These are phyloP conservation scores for Melinaea marsaeus DNA, from an alignment of 2,888 invertebrate species.

Conservation along the genomic window DNA sequence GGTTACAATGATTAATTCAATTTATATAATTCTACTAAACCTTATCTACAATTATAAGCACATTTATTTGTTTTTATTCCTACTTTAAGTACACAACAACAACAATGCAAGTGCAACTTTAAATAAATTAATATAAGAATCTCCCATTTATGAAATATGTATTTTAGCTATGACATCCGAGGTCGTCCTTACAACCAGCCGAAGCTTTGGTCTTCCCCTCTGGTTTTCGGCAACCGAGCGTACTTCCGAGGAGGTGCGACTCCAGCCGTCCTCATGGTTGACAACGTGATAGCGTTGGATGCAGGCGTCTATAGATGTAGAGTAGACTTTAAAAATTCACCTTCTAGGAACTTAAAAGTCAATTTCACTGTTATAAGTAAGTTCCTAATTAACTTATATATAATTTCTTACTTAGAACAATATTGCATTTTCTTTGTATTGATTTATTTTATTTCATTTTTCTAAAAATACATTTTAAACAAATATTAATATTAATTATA, in stretches of 20 bases:
- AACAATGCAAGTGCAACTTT: no score
- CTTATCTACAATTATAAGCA: no score
- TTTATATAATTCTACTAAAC: no score
- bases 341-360: slow-evolving; percentile 92
- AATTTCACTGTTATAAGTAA: slow-evolving; percentile 94
- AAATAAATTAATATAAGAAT: no score
- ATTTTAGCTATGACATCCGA: slow-evolving; percentile 86
- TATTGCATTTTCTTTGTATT: no score
- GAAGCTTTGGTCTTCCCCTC: slow-evolving; percentile 89
- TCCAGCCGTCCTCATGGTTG: slow-evolving; percentile 87
- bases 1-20: no score
- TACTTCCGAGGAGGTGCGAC: slow-evolving; percentile 86
- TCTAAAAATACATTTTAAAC: no score
- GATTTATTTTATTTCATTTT: no score
- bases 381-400: slow-evolving; percentile 51
- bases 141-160: no score
- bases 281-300: slow-evolving; percentile 86
- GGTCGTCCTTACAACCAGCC: slow-evolving; percentile 85
- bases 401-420: neutral
- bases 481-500: no score
- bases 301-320: slow-evolving; percentile 92
- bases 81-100: no score
- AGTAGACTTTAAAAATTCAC: slow-evolving; percentile 93
- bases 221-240: slow-evolving; percentile 85
- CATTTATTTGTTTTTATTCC: no score